phyloP scores from a whole-genome alignment of 2,797 vertebrate species.

The Acrossocheilus fasciatus region DNA sequence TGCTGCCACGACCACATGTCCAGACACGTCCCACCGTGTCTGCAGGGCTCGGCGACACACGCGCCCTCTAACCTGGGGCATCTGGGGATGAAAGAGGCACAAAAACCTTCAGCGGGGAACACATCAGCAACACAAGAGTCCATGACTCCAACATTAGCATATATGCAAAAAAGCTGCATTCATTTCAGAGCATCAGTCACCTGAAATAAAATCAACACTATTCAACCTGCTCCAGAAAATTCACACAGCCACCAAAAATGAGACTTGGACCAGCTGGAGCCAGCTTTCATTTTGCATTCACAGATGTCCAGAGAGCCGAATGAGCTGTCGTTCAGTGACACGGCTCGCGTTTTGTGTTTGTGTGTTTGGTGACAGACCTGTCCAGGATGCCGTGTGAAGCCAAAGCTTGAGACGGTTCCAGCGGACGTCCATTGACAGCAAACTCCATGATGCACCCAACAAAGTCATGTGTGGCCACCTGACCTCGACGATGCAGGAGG shows the following conservation, averaged over 20 bases:
- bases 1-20: slow-evolving; percentile 99
- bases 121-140: neutral
- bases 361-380: slow-evolving; percentile 78
- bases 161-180: slow-evolving; percentile 73
- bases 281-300: slow-evolving; percentile 3
- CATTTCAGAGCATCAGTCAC: slow-evolving; percentile 7
- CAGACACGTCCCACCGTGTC: slow-evolving; percentile 90
- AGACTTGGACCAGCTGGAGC: neutral
- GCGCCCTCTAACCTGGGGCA: slow-evolving; percentile 94
- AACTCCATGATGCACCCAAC: slow-evolving; percentile 99
- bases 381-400: slow-evolving; percentile 92
- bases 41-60: slow-evolving; percentile 87
- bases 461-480: slow-evolving; percentile 95
- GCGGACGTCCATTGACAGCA: slow-evolving; percentile 94
- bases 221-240: slow-evolving; percentile 3
- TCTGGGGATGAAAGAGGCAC: slow-evolving; percentile 70
- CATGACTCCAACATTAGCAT: slow-evolving; percentile 73
- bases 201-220: slow-evolving; percentile 2
- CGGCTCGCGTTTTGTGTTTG: neutral
- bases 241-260: neutral
- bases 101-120: slow-evolving; percentile 27
- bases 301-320: slow-evolving; percentile 16
- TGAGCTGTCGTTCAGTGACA: neutral
- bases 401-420: slow-evolving; percentile 96
- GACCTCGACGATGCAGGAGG: slow-evolving; percentile 89